These are phyloP conservation scores for Myiothlypis coronata DNA, from an alignment of 2,797 vertebrate species.

Conservation along the genomic window DNA sequence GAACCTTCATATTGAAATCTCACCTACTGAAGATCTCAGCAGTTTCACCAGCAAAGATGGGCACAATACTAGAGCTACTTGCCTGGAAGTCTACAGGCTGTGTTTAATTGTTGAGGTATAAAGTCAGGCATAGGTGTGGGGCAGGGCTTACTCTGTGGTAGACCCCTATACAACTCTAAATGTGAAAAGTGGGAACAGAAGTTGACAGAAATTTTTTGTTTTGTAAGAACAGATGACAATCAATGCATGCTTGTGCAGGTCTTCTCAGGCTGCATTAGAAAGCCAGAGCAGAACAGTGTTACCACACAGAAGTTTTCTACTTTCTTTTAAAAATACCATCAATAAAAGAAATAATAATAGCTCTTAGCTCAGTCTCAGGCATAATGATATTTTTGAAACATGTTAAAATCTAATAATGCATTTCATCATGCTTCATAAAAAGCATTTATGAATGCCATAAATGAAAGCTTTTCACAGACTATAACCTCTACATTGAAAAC, in stretches of 20 bases:
- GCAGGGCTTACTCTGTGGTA: not conserved
- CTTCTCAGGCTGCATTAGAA: not conserved
- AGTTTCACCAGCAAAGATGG: not conserved
- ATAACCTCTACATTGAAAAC: not conserved
- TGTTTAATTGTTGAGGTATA: not conserved
- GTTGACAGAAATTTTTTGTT: not conserved
- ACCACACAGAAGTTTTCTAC: not conserved
- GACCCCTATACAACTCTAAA: not conserved
- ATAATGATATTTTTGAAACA: not conserved
- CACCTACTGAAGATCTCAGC: not conserved
- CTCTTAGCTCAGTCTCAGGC: not conserved
- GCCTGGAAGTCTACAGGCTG: not conserved
- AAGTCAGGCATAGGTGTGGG: not conserved
- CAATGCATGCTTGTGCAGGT: not conserved
- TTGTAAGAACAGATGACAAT: not conserved
- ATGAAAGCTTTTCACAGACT: not conserved
- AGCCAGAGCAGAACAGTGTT: not conserved
- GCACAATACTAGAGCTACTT: not conserved
- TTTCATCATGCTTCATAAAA: not conserved
- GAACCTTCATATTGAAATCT: not conserved
- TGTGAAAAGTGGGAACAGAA: not conserved
- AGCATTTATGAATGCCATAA: not conserved
- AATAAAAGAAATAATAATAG: not conserved
- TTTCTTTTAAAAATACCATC: not conserved
- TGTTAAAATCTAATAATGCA: not conserved